Conservation (phyloP, 1,140 invertebrate species). For the Zaprionus africanus region DNA sequence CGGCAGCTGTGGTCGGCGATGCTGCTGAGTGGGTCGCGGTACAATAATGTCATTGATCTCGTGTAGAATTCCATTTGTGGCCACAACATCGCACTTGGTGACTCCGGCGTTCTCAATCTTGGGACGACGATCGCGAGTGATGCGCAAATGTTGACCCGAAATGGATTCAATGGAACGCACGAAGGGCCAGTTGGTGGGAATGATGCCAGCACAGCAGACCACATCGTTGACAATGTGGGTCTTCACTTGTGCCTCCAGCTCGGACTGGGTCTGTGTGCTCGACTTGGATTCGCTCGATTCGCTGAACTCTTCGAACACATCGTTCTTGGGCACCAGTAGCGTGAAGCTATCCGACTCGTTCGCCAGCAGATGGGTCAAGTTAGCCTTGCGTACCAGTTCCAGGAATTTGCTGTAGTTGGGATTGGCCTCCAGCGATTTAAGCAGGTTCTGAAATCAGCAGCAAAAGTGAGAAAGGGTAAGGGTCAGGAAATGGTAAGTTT, state of each 20-base stretch:
- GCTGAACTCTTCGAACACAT: constrained; percentile 86
- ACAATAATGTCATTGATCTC: constrained; percentile 86
- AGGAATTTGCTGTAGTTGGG: constrained; percentile 82
- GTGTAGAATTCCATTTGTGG: constrained; percentile 87
- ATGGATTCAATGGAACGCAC: constrained; percentile 85
- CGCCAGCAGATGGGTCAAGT: constrained; percentile 71
- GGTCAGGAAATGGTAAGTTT: background rate
- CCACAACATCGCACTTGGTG: constrained; percentile 86
- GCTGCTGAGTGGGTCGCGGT: constrained; percentile 62
- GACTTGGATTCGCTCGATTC: constrained; percentile 70
- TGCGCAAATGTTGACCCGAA: constrained; percentile 84
- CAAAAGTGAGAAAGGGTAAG: background rate
- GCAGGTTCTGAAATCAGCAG: constrained; percentile 57
- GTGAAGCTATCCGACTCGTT: constrained; percentile 84
- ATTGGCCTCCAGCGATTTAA: constrained; percentile 73
- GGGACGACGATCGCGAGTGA: constrained; percentile 85
- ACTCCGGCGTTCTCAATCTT: constrained; percentile 86
- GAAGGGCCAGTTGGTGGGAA: constrained; percentile 86
- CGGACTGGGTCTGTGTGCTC: constrained; percentile 42
- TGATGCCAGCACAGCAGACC: constrained; percentile 87
- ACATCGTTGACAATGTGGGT: constrained; percentile 85
- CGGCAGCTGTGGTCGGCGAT: constrained; percentile 58
- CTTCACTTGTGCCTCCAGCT: constrained; percentile 73
- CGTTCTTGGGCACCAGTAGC: constrained; percentile 88
- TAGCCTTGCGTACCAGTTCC: constrained; percentile 74